Evolutionary conservation across 2,888 invertebrate species (phyloP).

Genomic region (Drosophila lutescens): DNA sequence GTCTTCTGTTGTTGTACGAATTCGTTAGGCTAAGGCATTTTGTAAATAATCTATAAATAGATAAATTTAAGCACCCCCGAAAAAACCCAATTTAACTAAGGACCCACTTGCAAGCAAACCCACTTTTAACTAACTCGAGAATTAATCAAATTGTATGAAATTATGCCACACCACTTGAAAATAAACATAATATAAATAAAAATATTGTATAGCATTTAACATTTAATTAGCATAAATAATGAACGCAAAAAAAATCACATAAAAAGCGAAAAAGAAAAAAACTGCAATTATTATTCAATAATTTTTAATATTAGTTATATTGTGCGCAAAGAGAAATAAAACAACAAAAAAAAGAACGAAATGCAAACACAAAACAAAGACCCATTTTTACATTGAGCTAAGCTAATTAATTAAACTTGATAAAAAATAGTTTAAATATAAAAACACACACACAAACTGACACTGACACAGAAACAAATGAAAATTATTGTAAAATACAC

Average conservation of each 20-base stretch:
- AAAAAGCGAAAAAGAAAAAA: conserved; percentile 44
- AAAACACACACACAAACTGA: conserved; percentile 35
- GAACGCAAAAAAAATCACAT: conserved; percentile 38
- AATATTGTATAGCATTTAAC: conserved; percentile 75
- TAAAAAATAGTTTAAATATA: conserved; percentile 60
- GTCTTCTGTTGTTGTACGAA: conserved; percentile 69
- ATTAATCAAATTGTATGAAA: conserved; percentile 78
- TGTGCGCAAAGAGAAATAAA: conserved; percentile 55
- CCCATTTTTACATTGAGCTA: conserved; percentile 78
- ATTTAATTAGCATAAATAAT: conserved; percentile 76
- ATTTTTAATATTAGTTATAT: conserved; percentile 78
- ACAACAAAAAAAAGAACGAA: conserved; percentile 32
- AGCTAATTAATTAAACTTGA: conserved; percentile 76
- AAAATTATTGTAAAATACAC: conserved; percentile 69
- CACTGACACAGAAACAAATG: conserved; percentile 36
- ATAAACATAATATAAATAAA: conserved; percentile 46
- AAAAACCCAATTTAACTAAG: conserved; percentile 16
- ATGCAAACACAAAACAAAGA: conserved; percentile 47
- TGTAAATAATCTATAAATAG: conserved; percentile 64
- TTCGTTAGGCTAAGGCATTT: conserved; percentile 68
- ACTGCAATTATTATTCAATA: conserved; percentile 82
- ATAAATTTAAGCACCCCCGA: conserved; percentile 22
- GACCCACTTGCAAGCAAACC: conserved; percentile 37
- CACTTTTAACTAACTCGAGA: conserved; percentile 75
- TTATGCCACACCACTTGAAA: conserved; percentile 56